Evolutionary conservation across 2,888 invertebrate species (phyloP), one percentile per base, ranked within the genome.

Genomic region (Melanotus villosus): DNA sequence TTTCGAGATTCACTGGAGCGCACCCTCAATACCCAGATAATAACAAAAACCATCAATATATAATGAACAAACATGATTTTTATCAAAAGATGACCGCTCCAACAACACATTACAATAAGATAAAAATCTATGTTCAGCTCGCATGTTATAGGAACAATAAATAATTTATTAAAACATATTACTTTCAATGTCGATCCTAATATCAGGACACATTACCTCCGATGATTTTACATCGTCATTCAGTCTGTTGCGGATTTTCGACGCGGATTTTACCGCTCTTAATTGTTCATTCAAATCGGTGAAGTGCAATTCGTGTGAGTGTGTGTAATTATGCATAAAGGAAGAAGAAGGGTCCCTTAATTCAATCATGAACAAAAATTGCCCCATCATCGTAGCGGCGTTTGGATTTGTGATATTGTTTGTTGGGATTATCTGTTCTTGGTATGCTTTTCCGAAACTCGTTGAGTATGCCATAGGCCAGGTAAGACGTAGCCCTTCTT

Each of bases 401-500:
- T 54, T 67, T 26, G 80, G 88, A 0, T 54, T 87, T 6, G 79
- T 78, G 26, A 81, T 85, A 14, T 68, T 87, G 47, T 72, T 87
- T 2, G 70, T 86, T 2, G 84, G 87, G 0, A 81, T 88, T 0
- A 75, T 87, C 12, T 72, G 88, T 68, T 85, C 86, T 0, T 78
- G 85, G 54, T 88, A 88, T 85, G 87, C 87, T 0, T 86, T 88
- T 70, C 87, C 87, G 66, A 85, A 82, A 76, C 84, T 88, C 14
- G 81, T 87, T 16, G 82, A 82, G 41, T 82, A 77, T 56, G 85
- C 86, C 79, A 85, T 88, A 67, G 83, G 86, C 64, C 84, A 87
- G 84, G 88, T 88, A 80, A 84, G 30, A 41, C n/a, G n/a, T n/a
- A n/a, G n/a, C n/a, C n/a, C 6, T 0, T n/a, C 16, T 16, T 45